These are phyloP conservation scores for Nannospalax galili DNA, from an alignment of 2,113 vertebrate genomes.

Conservation along the genomic window DNA sequence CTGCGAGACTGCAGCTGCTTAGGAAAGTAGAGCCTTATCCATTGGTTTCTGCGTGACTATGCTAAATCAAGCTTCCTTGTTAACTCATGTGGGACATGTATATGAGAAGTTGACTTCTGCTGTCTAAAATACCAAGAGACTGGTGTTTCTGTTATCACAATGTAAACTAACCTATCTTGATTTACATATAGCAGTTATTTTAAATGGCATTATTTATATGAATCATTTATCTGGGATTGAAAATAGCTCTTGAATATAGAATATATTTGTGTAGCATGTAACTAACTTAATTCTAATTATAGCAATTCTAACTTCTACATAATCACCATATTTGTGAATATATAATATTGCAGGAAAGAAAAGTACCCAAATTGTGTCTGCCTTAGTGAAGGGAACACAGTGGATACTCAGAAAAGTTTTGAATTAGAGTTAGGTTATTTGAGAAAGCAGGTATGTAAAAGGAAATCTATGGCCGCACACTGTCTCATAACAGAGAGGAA, in stretches of 20 bases:
- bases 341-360: neutral
- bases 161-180: neutral
- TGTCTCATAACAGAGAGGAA: neutral
- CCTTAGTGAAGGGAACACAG: neutral
- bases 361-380: neutral
- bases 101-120: neutral
- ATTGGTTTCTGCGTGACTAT: neutral
- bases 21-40: neutral
- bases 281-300: neutral
- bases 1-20: neutral
- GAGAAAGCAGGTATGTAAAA: neutral
- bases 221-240: neutral
- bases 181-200: neutral
- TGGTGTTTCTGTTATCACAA: neutral
- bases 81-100: neutral
- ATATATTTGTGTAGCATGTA: neutral
- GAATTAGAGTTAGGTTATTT: neutral
- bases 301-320: neutral
- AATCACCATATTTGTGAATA: neutral
- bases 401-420: neutral
- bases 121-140: neutral
- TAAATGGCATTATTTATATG: slow-evolving; percentile 9
- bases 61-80: neutral
- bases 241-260: neutral
- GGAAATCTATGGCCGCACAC: neutral